phyloP scores from a whole-genome alignment of 37 sponge, comb jelly and placozoan genomes.

The Petrosia ficiformis region DNA sequence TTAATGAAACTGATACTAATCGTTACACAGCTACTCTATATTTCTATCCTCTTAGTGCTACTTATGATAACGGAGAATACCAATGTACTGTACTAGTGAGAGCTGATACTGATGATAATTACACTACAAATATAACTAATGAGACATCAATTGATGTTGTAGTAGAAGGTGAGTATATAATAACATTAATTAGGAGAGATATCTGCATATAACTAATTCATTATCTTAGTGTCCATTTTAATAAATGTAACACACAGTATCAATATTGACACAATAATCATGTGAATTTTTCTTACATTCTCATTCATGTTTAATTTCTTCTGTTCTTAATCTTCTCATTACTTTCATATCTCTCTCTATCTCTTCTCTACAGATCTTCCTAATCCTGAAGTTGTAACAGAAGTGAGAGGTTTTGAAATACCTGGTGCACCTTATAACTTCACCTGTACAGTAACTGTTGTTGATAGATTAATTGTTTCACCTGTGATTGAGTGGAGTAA shows the following conservation, averaged over 20 bases:
- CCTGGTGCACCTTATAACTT: not conserved
- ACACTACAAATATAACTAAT: not conserved
- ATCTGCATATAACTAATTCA: no score
- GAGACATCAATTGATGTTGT: no score
- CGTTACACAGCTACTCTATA: not conserved
- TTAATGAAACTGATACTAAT: not conserved
- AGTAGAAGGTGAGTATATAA: no score
- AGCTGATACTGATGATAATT: not conserved
- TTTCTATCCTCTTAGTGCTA: not conserved
- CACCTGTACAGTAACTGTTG: not conserved
- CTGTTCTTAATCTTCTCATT: no score
- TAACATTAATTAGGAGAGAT: no score
- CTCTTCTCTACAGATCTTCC: not conserved
- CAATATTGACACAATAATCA: no score
- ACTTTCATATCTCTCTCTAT: no score
- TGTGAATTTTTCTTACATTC: no score
- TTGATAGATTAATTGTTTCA: conserved; percentile 1
- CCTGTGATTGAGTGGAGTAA: conserved; percentile 1
- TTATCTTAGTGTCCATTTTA: no score
- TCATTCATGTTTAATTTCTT: no score
- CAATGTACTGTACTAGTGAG: not conserved
- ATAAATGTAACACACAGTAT: no score
- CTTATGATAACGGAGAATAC: not conserved
- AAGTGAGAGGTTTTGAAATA: not conserved
- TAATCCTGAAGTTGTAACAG: not conserved